phyloP scores from a whole-genome alignment of 2,797 vertebrate species.

The Pseudomugil tenellus region DNA sequence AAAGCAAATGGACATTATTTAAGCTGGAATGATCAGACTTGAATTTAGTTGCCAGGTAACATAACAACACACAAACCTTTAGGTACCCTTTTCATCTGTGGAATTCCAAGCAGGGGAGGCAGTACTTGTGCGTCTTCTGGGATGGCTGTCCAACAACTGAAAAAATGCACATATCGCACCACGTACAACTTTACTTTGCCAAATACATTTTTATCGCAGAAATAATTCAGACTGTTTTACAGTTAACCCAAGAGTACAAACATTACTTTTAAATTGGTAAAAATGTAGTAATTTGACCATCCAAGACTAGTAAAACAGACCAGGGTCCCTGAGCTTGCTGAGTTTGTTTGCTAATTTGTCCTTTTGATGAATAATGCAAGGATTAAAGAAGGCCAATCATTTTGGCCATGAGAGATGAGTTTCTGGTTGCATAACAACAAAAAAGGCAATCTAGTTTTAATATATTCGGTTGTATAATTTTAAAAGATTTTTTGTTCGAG shows the following conservation, averaged over 20 bases:
- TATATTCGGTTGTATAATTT: neutral
- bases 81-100: too few species aligned
- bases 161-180: too few species aligned
- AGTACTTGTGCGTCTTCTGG: too few species aligned
- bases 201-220: too few species aligned
- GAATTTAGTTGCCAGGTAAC: too few species aligned
- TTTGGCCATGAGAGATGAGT: conserved; percentile 5
- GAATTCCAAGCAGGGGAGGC: too few species aligned
- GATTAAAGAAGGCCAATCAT: neutral
- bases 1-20: too few species aligned
- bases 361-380: conserved; percentile 4
- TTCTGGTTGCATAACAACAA: neutral
- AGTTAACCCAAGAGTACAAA: neutral
- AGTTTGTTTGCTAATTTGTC: conserved; percentile 1
- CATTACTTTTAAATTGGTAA: neutral
- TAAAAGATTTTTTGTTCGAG: neutral
- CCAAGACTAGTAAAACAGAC: conserved; percentile 1
- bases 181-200: too few species aligned
- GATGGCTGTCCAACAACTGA: too few species aligned
- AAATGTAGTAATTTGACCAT: neutral
- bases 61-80: too few species aligned
- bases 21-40: too few species aligned
- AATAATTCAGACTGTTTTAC: neutral
- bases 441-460: neutral
- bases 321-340: neutral